Conservation (phyloP, 2,888 invertebrate species). For the Polyommatus icarus region DNA sequence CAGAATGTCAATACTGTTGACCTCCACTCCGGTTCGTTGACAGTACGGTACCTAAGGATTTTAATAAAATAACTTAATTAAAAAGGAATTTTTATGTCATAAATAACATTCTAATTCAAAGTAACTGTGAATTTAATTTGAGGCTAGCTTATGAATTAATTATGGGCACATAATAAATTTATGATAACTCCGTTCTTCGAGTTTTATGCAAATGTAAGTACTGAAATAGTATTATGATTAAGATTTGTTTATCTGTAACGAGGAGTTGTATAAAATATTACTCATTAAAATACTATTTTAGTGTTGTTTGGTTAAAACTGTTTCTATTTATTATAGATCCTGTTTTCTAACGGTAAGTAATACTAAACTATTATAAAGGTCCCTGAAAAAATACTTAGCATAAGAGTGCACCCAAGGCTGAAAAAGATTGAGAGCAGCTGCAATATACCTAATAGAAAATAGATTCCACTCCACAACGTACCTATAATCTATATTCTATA, state of each 20-base stretch:
- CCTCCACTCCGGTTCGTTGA: constrained; percentile 14
- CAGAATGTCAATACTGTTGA: background rate
- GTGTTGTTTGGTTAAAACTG: background rate
- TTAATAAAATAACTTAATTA: constrained; percentile 21
- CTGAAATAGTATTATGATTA: constrained; percentile 3
- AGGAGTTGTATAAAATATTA: background rate
- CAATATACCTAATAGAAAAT: background rate
- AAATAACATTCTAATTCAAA: constrained; percentile 22
- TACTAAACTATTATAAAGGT: background rate
- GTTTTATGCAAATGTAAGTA: constrained; percentile 22
- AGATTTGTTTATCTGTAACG: background rate
- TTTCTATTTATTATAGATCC: background rate
- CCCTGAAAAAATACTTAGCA: background rate
- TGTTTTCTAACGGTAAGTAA: background rate
- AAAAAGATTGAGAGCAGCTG: background rate
- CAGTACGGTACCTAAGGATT: background rate
- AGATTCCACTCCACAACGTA: background rate
- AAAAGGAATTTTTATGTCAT: constrained; percentile 18
- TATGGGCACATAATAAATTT: constrained; percentile 21
- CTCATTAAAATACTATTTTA: background rate
- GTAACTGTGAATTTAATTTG: constrained; percentile 19
- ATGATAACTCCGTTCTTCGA: constrained; percentile 2
- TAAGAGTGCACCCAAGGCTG: background rate
- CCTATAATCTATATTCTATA: background rate
- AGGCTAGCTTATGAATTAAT: constrained; percentile 12